Conservation (phyloP, 2,113 vertebrate genomes). For the Rhinolophus ferrumequinum region DNA sequence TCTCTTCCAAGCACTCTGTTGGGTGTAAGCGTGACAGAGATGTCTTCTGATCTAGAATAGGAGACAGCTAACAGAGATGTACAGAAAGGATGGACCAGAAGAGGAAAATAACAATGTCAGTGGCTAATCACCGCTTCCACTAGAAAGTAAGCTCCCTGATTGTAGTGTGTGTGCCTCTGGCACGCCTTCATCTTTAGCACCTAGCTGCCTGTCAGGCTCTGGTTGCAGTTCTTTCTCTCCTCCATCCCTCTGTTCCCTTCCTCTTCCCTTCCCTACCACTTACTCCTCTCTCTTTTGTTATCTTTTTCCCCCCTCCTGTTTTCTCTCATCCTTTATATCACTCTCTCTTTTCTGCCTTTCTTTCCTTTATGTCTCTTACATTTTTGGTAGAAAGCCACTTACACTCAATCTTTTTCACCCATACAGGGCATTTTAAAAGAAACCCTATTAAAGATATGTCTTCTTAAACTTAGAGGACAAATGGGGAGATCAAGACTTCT, state of each 20-base stretch:
- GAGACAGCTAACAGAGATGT: background rate
- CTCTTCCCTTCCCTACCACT: background rate
- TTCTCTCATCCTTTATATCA: background rate
- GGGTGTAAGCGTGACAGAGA: background rate
- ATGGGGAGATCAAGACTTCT: background rate
- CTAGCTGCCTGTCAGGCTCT: background rate
- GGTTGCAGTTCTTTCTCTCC: background rate
- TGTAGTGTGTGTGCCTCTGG: too few species aligned
- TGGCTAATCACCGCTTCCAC: background rate
- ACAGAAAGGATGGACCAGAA: background rate
- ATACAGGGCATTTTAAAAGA: background rate
- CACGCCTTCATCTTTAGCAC: accelerated
- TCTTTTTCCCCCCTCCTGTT: background rate
- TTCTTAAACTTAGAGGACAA: background rate
- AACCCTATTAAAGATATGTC: background rate
- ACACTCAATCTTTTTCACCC: background rate
- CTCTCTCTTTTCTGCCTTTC: background rate
- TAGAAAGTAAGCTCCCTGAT: background rate
- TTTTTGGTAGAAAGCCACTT: background rate
- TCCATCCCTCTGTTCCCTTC: too few species aligned
- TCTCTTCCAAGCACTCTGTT: background rate
- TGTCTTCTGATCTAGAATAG: too few species aligned
- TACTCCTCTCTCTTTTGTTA: background rate
- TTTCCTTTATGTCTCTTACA: background rate
- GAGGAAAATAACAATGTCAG: background rate